These are phyloP conservation scores for Amphiprion clarkii DNA, from an alignment of 2,797 vertebrate genomes.

Conservation along the genomic window DNA sequence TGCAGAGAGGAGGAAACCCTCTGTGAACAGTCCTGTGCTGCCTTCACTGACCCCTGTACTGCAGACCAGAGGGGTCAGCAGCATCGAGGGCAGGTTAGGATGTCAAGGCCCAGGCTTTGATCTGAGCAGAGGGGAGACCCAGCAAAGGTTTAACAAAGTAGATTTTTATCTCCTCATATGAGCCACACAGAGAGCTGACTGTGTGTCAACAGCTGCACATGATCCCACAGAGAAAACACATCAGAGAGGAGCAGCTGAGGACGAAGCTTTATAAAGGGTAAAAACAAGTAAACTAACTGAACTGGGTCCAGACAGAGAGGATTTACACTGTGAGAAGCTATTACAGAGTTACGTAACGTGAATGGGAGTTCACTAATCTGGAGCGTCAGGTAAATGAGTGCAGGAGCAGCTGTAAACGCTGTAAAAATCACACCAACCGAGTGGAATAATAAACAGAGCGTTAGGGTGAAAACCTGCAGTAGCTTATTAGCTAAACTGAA, in stretches of 20 bases:
- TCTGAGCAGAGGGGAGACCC: conserved; percentile 25
- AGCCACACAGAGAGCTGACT: conserved; percentile 11
- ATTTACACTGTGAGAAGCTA: conserved; percentile 62
- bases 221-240: conserved; percentile 15
- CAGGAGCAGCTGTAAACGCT: conserved; percentile 17
- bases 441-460: no score
- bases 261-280: not conserved
- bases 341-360: conserved; percentile 56
- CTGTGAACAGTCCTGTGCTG: conserved; percentile 28
- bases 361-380: conserved; percentile 25
- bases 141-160: conserved; percentile 32
- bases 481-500: not conserved
- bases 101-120: conserved; percentile 59
- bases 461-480: not conserved
- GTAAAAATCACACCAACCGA: not conserved
- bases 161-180: conserved; percentile 42
- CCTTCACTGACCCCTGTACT: conserved; percentile 54
- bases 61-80: conserved; percentile 44
- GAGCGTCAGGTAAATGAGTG: conserved; percentile 22
- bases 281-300: not conserved
- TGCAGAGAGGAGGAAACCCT: conserved; percentile 80
- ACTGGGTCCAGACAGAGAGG: not conserved
- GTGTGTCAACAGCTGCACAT: not conserved
- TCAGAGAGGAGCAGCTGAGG: not conserved
- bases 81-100: conserved; percentile 25